Percentiles rank a stretch among this genome's conserved stretches.
Evolutionary conservation across 2,888 invertebrate species (phyloP).

Genomic region (Endomychus coccineus): DNA sequence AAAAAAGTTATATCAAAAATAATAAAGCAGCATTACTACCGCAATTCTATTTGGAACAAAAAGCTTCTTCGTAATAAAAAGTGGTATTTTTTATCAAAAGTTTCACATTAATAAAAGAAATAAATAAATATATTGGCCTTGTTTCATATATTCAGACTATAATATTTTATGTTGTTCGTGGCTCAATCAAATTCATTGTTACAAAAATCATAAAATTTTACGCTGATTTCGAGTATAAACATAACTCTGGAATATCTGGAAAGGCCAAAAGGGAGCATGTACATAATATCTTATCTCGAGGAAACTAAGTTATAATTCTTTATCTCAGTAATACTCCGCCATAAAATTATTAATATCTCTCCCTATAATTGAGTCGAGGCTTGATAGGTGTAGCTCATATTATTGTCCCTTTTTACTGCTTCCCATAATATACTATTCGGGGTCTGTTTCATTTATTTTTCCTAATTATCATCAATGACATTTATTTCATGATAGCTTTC

Average conservation of each 20-base stretch:
- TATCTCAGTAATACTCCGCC: slow-evolving; percentile 38
- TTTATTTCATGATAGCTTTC: too few species aligned
- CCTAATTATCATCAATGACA: too few species aligned
- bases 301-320: slow-evolving; percentile 39
- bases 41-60: slow-evolving; percentile 35
- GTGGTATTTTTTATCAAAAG: slow-evolving; percentile 34
- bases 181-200: slow-evolving; percentile 30
- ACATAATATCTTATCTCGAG: slow-evolving; percentile 10
- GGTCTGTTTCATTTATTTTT: slow-evolving; percentile 14
- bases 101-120: slow-evolving; percentile 37
- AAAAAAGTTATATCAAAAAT: slow-evolving; percentile 35
- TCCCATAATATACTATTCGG: slow-evolving; percentile 21
- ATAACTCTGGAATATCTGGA: slow-evolving; percentile 27
- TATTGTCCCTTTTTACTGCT: slow-evolving; percentile 37
- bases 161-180: slow-evolving; percentile 32
- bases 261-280: slow-evolving; percentile 22
- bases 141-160: slow-evolving; percentile 32
- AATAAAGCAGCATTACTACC: slow-evolving; percentile 34
- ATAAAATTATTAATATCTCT: slow-evolving; percentile 44
- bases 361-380: slow-evolving; percentile 38
- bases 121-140: slow-evolving; percentile 32
- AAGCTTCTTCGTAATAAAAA: slow-evolving; percentile 30
- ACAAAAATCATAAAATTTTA: slow-evolving; percentile 33
- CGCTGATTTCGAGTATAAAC: slow-evolving; percentile 24
- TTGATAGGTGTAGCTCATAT: slow-evolving; percentile 40